Conservation (phyloP, 92 coral and sea anemone genomes). For the Porites evermanni region DNA sequence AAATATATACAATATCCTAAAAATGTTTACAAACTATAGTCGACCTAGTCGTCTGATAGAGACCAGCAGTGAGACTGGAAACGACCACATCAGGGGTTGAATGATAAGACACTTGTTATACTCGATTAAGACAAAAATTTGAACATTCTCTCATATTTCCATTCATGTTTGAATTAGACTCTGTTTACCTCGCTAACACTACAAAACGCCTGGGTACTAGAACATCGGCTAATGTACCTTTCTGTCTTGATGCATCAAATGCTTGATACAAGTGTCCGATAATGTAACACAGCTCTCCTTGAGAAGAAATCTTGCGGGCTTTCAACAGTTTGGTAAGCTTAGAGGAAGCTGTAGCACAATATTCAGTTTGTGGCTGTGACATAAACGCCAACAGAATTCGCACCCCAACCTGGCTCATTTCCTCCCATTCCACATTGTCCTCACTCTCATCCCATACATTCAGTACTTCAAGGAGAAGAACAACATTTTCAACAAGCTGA, state of each 20-base stretch:
- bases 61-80: too few species aligned
- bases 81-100: too few species aligned
- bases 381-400: conserved; percentile 88
- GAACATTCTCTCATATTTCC: too few species aligned
- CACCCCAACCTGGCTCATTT: conserved; percentile 96
- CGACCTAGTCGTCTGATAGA: too few species aligned
- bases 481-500: conserved; percentile 93
- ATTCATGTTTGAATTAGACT: too few species aligned
- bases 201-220: not conserved
- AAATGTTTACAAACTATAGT: too few species aligned
- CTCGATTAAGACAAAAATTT: too few species aligned
- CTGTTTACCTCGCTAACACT: not conserved
- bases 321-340: conserved; percentile 89
- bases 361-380: conserved; percentile 82
- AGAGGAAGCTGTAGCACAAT: conserved; percentile 96
- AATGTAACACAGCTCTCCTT: conserved; percentile 91
- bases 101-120: too few species aligned
- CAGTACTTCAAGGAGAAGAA: conserved; percentile 86
- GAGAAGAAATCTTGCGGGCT: conserved; percentile 81
- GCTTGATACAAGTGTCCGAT: conserved; percentile 91
- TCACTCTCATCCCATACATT: conserved; percentile 95
- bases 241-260: conserved; percentile 77
- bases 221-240: conserved; percentile 50
- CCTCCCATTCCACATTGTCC: conserved; percentile 87
- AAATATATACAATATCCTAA: too few species aligned